These are phyloP conservation scores for Anguilla rostrata DNA, from an alignment of 2,113 vertebrate genomes.

Conservation along the genomic window DNA sequence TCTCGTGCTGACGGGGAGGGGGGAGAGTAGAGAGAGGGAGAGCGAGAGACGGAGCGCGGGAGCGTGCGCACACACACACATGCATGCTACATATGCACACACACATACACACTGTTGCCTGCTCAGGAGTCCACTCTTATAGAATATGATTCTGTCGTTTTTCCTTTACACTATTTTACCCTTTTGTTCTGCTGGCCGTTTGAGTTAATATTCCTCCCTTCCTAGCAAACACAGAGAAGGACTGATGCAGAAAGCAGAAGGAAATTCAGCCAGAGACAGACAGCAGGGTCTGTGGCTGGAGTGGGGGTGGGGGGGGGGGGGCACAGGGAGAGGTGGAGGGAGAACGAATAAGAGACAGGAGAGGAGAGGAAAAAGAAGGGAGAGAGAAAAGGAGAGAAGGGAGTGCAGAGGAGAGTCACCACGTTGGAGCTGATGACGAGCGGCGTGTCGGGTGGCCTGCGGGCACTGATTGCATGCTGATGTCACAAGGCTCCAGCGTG, in stretches of 20 bases:
- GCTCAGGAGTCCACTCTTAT: not conserved
- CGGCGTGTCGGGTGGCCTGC: not conserved
- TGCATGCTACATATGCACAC: not conserved
- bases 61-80: not conserved
- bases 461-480: not conserved
- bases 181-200: not conserved
- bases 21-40: slow-evolving; percentile 20
- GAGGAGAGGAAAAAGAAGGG: slow-evolving; percentile 11
- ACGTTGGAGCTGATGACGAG: not conserved
- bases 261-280: not conserved
- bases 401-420: not conserved
- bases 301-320: not conserved
- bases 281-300: not conserved
- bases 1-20: slow-evolving; percentile 34
- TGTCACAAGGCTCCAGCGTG: slow-evolving; percentile 25
- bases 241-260: not conserved
- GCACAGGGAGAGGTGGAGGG: not conserved
- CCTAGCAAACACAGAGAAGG: not conserved
- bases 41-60: slow-evolving; percentile 1
- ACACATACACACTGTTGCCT: not conserved
- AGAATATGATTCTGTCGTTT: not conserved
- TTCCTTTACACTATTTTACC: not conserved
- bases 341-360: not conserved
- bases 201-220: not conserved
- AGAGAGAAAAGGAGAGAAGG: slow-evolving; percentile 26